Evolutionary conservation across 2,113 vertebrate genomes (phyloP).

Genomic region (Salvator merianae): DNA sequence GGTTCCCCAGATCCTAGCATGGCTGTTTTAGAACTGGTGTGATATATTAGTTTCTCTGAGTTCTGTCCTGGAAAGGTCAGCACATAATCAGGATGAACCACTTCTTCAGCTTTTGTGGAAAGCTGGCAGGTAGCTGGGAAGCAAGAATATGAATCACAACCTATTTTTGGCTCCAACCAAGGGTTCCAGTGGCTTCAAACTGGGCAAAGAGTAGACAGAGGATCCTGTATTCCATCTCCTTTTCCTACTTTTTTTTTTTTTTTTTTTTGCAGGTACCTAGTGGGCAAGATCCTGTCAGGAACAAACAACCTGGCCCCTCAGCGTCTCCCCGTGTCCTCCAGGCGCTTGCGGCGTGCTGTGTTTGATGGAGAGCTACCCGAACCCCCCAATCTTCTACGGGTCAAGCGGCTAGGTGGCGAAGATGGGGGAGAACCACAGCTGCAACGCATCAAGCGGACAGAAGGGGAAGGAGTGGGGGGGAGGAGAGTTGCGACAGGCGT

Average conservation of each 20-base stretch:
- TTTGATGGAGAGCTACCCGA: conserved; percentile 29
- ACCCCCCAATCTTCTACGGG: conserved; percentile 25
- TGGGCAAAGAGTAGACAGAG: neutral
- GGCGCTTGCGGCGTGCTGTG: conserved; percentile 17
- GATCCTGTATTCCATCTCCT: neutral
- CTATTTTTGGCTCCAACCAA: neutral
- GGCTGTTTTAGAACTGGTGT: neutral
- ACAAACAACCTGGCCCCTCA: neutral
- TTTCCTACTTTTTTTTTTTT: neutral
- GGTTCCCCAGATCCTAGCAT: neutral
- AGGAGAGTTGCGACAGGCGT: neutral
- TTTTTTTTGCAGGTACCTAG: conserved; percentile 26
- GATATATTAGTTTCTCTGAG: neutral
- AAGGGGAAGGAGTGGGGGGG: conserved; percentile 5
- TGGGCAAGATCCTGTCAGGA: conserved; percentile 23
- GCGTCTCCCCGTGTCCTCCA: neutral
- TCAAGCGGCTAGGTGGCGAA: conserved; percentile 25
- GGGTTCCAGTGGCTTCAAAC: neutral
- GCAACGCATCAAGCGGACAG: conserved; percentile 27
- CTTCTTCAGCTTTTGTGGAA: neutral
- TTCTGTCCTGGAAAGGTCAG: neutral
- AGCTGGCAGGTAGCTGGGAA: too few species aligned
- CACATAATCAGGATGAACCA: neutral
- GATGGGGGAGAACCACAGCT: neutral
- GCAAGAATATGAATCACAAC: neutral